Evolutionary conservation across 2,797 vertebrate genomes (phyloP).

Genomic region (Nasua narica): DNA sequence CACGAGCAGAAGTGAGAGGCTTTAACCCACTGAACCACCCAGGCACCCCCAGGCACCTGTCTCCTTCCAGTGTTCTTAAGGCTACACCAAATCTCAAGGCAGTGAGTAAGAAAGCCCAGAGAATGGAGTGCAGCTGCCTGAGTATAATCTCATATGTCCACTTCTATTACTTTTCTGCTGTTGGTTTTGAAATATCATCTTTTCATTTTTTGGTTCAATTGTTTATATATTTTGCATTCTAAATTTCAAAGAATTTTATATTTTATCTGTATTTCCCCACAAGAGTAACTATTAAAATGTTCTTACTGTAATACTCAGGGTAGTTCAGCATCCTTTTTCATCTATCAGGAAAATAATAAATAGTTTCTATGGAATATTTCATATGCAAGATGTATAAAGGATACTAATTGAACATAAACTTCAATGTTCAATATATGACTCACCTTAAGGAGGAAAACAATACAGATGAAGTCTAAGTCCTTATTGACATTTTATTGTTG

Average conservation of each 20-base stretch:
- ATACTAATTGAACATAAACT: neutral
- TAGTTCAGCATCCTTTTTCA: neutral
- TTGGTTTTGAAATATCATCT: neutral
- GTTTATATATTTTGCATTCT: neutral
- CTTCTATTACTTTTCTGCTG: neutral
- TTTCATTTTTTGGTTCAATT: neutral
- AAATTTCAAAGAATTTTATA: neutral
- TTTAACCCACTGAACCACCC: too few species aligned
- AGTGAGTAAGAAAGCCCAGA: neutral
- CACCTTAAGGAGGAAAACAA: neutral
- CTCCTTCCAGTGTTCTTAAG: rapidly evolving
- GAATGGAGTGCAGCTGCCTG: neutral
- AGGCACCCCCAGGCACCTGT: too few species aligned
- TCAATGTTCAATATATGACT: neutral
- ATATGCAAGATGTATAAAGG: neutral
- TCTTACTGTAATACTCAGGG: neutral
- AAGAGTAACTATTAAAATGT: neutral
- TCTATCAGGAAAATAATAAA: neutral
- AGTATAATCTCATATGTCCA: neutral
- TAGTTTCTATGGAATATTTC: neutral
- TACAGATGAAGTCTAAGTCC: neutral
- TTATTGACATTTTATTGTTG: neutral
- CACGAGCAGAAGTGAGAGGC: too few species aligned
- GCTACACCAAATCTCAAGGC: neutral
- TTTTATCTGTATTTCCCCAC: neutral